These are phyloP conservation scores for Hemithea aestivaria DNA, from an alignment of 2,888 invertebrate genomes.

Conservation along the genomic window DNA sequence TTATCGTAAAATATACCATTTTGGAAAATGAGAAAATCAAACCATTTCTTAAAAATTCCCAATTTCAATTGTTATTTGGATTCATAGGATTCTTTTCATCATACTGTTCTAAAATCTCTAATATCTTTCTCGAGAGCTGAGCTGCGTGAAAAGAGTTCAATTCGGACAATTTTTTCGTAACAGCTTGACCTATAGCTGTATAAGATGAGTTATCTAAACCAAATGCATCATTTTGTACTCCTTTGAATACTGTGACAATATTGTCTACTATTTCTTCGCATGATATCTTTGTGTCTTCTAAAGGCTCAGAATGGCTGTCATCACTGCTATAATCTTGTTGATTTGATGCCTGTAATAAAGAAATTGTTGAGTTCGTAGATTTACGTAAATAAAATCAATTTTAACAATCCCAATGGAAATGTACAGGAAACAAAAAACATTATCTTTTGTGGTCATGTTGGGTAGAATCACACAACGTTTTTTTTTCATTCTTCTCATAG, in stretches of 20 bases:
- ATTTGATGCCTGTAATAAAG: conserved; percentile 29
- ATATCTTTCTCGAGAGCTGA: conserved; percentile 49
- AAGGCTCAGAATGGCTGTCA: conserved; percentile 29
- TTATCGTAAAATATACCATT: no score
- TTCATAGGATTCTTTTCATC: conserved; percentile 58
- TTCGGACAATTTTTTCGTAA: conserved; percentile 49
- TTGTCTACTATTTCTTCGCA: conserved; percentile 53
- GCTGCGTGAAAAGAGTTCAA: conserved; percentile 60
- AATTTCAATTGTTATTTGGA: no score
- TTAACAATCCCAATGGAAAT: no score
- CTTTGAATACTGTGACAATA: conserved; percentile 50
- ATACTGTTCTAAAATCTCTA: conserved; percentile 55
- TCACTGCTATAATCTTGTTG: conserved; percentile 35
- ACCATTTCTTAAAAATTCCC: no score
- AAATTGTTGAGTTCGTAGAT: neutral
- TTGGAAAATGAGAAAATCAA: no score
- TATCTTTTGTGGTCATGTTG: no score
- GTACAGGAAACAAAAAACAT: no score
- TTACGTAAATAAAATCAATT: no score
- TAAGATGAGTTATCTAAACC: conserved; percentile 48
- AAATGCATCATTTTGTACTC: conserved; percentile 57
- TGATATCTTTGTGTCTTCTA: conserved; percentile 28
- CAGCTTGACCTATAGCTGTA: conserved; percentile 46
- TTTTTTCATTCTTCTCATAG: no score
- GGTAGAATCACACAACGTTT: no score